Evolutionary conservation across 2,888 invertebrate genomes (phyloP).

Genomic region (Marronus borbonicus): DNA sequence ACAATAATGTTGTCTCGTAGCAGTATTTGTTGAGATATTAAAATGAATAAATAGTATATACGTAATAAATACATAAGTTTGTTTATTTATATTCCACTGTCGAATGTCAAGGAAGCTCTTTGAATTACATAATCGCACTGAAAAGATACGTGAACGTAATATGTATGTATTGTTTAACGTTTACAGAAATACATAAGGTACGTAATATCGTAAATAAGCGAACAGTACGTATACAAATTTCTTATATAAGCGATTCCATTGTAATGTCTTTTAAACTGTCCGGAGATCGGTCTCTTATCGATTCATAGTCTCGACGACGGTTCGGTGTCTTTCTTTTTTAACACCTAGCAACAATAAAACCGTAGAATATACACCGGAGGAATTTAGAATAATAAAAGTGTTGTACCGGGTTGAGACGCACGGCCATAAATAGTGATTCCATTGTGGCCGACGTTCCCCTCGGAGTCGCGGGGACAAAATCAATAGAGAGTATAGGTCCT

Average conservation of each 20-base stretch:
- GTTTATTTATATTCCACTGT: no score
- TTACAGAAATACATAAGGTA: constrained; percentile 2
- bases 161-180: constrained; percentile 10
- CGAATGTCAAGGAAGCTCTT: no score
- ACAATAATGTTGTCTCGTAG: no score
- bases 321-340: constrained; percentile 45
- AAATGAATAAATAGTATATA: no score
- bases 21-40: no score
- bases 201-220: constrained; percentile 24
- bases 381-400: constrained; percentile 52
- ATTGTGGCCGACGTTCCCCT: constrained; percentile 41
- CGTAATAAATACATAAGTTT: no score
- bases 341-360: constrained; percentile 47
- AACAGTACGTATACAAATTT: constrained; percentile 35
- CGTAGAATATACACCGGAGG: constrained; percentile 43
- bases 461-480: constrained; percentile 42
- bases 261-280: constrained; percentile 45
- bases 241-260: constrained; percentile 33
- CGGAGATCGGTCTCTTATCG: constrained; percentile 34
- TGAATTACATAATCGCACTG: no score
- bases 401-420: constrained; percentile 35
- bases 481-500: constrained; percentile 31
- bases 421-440: constrained; percentile 45
- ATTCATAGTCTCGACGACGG: constrained; percentile 43
- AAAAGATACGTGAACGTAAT: not conserved